Conservation (phyloP, 1,140 invertebrate genomes). For the Teleogryllus occipitalis region DNA sequence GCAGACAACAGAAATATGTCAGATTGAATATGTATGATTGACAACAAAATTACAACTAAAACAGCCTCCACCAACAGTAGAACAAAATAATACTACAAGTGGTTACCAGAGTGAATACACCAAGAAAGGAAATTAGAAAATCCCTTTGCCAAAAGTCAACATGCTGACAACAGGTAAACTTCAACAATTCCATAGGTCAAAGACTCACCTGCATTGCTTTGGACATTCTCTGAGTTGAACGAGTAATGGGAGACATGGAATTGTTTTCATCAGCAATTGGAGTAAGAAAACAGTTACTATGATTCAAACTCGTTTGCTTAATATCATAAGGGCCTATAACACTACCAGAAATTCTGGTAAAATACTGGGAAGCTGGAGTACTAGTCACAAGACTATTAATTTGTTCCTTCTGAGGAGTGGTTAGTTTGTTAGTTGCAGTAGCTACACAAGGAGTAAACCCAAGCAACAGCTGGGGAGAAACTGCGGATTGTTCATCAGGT, state of each 20-base stretch:
- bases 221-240: slow-evolving; percentile 72
- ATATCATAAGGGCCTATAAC: slow-evolving; percentile 1
- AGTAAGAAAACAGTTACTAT: slow-evolving; percentile 35
- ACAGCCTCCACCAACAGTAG: no score
- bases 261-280: slow-evolving; percentile 50
- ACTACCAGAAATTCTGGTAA: neutral
- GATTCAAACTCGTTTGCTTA: slow-evolving; percentile 13
- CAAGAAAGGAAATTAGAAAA: slow-evolving; percentile 23
- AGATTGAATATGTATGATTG: no score
- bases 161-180: slow-evolving; percentile 2
- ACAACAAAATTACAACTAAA: no score
- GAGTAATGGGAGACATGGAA: slow-evolving; percentile 79
- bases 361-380: slow-evolving; percentile 17
- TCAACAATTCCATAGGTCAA: neutral
- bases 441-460: neutral
- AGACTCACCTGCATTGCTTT: slow-evolving; percentile 73
- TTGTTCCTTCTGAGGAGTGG: slow-evolving; percentile 13
- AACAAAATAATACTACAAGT: slow-evolving; percentile 18
- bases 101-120: slow-evolving; percentile 25
- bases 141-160: slow-evolving; percentile 8
- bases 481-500: neutral
- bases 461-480: slow-evolving; percentile 2
- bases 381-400: slow-evolving; percentile 14
- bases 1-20: no score
- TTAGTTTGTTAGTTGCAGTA: slow-evolving; percentile 12